A percentile compares a stretch with the other conserved stretches of the same genome.
Conservation (phyloP, 1,140 invertebrate genomes). For the Liolophura sinensis region DNA sequence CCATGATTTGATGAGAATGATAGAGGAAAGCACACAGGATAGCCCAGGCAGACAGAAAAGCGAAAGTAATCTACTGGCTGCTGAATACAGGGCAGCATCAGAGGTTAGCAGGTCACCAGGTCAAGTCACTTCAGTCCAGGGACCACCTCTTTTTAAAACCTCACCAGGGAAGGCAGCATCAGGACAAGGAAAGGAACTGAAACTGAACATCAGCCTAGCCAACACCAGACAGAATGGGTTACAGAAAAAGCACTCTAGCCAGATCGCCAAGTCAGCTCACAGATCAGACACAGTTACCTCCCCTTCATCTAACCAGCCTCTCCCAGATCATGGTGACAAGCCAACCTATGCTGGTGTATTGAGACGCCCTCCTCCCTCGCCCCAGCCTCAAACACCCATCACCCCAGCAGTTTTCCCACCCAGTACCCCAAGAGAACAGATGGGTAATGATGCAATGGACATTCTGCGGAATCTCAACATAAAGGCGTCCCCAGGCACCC, state of each 20-base stretch:
- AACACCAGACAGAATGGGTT: too few species aligned
- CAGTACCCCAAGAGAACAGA: conserved; percentile 31
- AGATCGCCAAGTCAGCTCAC: too few species aligned
- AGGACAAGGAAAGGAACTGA: background rate
- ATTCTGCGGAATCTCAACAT: conserved; percentile 52
- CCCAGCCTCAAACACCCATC: conserved; percentile 45
- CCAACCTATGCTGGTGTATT: conserved; percentile 37
- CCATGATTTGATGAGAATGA: conserved; percentile 46
- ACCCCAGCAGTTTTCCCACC: conserved; percentile 51
- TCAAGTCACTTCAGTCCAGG: conserved; percentile 21
- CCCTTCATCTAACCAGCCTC: conserved; percentile 18
- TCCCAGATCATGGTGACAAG: conserved; percentile 18
- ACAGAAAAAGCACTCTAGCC: too few species aligned
- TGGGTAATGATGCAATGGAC: conserved; percentile 40
- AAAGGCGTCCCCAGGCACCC: conserved; percentile 32
- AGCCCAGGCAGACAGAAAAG: conserved; percentile 22
- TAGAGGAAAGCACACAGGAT: conserved; percentile 44
- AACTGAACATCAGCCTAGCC: conserved; percentile 12
- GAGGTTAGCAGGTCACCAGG: background rate
- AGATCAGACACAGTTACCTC: conserved; percentile 2
- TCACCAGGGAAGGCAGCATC: conserved; percentile 13
- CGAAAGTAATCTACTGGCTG: background rate
- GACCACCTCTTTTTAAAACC: conserved; percentile 24
- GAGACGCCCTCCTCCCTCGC: conserved; percentile 21
- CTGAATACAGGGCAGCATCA: background rate